Conservation (phyloP, 92 coral and sea anemone genomes). For the Actinostola sp. region DNA sequence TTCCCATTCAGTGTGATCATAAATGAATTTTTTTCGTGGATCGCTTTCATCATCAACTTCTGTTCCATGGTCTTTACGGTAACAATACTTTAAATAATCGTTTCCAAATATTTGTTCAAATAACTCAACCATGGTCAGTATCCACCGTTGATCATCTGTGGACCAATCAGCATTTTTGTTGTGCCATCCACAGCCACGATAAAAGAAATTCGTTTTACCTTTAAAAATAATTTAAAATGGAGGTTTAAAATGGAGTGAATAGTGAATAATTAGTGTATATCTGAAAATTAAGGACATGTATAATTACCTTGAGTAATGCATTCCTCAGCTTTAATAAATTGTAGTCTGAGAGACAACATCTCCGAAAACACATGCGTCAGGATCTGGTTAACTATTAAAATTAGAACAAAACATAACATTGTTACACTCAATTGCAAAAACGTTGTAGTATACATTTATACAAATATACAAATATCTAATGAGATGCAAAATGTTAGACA, state of each 20-base stretch:
- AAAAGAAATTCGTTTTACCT: slow-evolving; percentile 40
- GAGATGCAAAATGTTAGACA: too few relatives aligned
- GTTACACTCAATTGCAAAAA: too few relatives aligned
- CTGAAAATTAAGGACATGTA: too few relatives aligned
- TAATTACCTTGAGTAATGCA: slow-evolving; percentile 14
- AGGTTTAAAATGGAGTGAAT: too few relatives aligned
- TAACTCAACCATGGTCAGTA: slow-evolving; percentile 12
- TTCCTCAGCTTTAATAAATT: slow-evolving; percentile 39
- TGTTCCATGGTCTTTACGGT: slow-evolving; percentile 37
- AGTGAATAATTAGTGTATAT: too few relatives aligned
- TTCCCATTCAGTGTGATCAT: too few relatives aligned
- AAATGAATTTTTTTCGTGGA: too few relatives aligned
- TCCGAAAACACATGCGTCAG: slow-evolving; percentile 54
- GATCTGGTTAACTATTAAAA: slow-evolving; percentile 50
- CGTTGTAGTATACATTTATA: too few relatives aligned
- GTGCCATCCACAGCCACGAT: slow-evolving; percentile 65
- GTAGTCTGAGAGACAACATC: slow-evolving; percentile 31
- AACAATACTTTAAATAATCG: slow-evolving; percentile 28
- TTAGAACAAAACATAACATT: too few relatives aligned
- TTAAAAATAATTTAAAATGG: too few relatives aligned
- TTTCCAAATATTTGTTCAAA: slow-evolving; percentile 39
- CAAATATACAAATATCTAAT: too few relatives aligned
- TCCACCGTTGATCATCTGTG: slow-evolving; percentile 46
- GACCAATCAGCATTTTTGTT: slow-evolving; percentile 26
- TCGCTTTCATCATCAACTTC: slow-evolving; percentile 8